Percentiles rank a stretch among this genome's conserved stretches.
phyloP scores from a whole-genome alignment of 2,797 vertebrate species.

The Mus spretus region DNA sequence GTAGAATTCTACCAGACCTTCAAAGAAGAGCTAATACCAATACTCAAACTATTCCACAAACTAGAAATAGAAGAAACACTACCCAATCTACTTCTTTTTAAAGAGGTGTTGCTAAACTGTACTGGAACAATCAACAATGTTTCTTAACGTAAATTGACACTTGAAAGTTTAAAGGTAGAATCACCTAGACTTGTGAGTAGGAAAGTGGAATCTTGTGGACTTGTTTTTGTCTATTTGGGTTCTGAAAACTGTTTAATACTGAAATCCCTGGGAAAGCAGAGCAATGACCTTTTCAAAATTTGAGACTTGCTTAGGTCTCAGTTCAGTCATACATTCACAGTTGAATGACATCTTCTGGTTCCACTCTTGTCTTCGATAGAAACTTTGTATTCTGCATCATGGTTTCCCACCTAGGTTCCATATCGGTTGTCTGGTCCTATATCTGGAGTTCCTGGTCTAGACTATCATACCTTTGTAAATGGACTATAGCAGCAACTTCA shows the following conservation, averaged over 20 bases:
- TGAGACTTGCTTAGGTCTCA: not conserved
- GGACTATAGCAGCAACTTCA: not conserved
- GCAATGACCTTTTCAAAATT: not conserved
- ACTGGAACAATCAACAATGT: not conserved
- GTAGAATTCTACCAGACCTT: too few relatives aligned
- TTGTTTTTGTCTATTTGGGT: not conserved
- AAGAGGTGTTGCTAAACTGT: not conserved
- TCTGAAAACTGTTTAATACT: not conserved
- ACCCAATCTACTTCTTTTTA: not conserved
- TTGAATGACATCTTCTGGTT: not conserved
- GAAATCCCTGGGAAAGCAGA: not conserved
- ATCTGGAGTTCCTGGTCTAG: not conserved
- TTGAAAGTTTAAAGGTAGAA: conserved; percentile 32
- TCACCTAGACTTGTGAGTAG: not conserved
- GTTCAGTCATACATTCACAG: conserved; percentile 27
- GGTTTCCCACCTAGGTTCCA: not conserved
- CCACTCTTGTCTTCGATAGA: not conserved
- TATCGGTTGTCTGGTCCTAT: not conserved
- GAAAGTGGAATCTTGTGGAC: not conserved
- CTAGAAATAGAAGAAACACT: not conserved
- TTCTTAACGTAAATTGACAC: not conserved
- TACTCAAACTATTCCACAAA: not conserved
- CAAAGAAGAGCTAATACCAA: too few relatives aligned
- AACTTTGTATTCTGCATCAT: not conserved
- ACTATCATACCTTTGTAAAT: not conserved